Evolutionary conservation across 2,797 vertebrate genomes (phyloP).

Genomic region (Mus caroli): DNA sequence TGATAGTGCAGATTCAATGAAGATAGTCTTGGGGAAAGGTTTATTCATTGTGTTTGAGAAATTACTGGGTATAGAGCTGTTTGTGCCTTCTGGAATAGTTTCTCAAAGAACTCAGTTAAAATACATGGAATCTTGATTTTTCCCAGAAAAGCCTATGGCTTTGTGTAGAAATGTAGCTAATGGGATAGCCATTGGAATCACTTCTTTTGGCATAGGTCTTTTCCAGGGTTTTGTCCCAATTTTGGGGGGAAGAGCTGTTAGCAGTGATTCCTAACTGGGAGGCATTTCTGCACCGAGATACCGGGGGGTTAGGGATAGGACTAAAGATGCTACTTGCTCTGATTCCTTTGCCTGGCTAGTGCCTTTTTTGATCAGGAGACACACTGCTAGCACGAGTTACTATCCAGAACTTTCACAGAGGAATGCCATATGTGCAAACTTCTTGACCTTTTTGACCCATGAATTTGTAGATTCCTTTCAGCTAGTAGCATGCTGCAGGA

Average conservation of each 20-base stretch:
- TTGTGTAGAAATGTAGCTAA: background rate
- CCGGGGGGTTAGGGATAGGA: background rate
- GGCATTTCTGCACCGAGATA: background rate
- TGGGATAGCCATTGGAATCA: background rate
- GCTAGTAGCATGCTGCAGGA: slow-evolving; percentile 95
- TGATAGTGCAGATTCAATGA: background rate
- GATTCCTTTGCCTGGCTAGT: background rate
- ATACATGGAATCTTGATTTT: background rate
- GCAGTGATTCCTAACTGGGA: background rate
- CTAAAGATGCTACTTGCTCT: background rate
- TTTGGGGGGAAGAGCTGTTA: background rate
- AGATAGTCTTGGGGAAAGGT: background rate
- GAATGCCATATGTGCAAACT: background rate
- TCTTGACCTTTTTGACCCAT: slow-evolving; percentile 71
- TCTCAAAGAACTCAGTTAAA: background rate
- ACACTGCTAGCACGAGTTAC: background rate
- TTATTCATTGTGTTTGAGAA: background rate
- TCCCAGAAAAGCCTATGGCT: background rate
- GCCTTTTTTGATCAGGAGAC: background rate
- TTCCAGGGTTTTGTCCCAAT: background rate
- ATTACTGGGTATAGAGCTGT: background rate
- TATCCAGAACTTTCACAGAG: background rate
- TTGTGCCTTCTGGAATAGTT: background rate
- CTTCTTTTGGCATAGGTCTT: background rate
- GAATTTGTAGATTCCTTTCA: slow-evolving; percentile 93